These are phyloP conservation scores for Hemicordylus capensis DNA, from an alignment of 2,113 vertebrate genomes.

Conservation along the genomic window DNA sequence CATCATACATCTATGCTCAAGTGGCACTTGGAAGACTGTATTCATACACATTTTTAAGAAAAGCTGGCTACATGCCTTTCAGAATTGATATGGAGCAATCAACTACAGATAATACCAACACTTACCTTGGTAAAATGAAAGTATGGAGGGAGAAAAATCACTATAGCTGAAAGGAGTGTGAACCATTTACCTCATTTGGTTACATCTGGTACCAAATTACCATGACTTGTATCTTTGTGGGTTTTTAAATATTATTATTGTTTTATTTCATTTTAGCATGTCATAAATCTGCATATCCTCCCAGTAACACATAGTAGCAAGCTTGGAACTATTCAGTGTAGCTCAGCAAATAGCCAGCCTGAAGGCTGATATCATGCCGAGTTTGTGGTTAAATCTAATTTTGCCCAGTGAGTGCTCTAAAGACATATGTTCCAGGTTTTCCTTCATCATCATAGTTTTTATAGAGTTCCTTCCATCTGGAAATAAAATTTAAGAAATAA, in stretches of 20 bases:
- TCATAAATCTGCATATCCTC: slow-evolving; percentile 12
- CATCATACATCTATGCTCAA: not conserved
- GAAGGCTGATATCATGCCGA: not conserved
- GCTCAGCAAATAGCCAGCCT: not conserved
- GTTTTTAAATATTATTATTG: too few species aligned
- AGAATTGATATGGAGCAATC: not conserved
- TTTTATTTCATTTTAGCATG: not conserved
- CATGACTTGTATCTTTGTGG: not conserved
- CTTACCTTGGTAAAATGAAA: not conserved
- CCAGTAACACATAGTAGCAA: slow-evolving; percentile 2
- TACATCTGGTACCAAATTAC: not conserved
- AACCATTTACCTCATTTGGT: not conserved
- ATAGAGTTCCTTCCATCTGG: not conserved
- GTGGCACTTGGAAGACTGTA: not conserved
- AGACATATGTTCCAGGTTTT: slow-evolving; percentile 11
- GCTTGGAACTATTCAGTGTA: not conserved
- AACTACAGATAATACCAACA: not conserved
- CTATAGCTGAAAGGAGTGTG: not conserved
- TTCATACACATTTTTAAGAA: not conserved
- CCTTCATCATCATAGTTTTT: not conserved
- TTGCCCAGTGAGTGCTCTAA: not conserved
- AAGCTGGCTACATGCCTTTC: not conserved
- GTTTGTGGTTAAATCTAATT: slow-evolving; percentile 5
- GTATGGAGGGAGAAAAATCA: not conserved
- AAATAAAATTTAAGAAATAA: slow-evolving; percentile 10